Evolutionary conservation across 2,797 vertebrate genomes (phyloP).

Genomic region (Danionella dracula): DNA sequence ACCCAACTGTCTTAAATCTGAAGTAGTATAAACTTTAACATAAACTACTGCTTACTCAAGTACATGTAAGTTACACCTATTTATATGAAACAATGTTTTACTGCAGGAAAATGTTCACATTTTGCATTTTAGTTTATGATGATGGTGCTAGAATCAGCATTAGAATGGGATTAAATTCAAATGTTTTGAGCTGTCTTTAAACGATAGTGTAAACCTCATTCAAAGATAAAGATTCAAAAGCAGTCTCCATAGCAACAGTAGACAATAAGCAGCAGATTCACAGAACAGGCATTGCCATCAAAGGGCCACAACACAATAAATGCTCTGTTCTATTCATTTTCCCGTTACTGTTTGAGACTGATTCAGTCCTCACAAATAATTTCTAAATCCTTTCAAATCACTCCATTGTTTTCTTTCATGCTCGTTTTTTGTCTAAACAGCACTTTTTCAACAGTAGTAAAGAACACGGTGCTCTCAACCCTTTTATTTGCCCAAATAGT

Average conservation of each 20-base stretch:
- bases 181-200: background rate
- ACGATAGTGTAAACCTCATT: background rate
- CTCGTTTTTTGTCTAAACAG: conserved; percentile 1
- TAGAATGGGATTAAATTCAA: background rate
- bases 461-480: conserved; percentile 19
- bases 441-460: conserved; percentile 3
- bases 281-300: conserved; percentile 6
- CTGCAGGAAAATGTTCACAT: background rate
- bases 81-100: background rate
- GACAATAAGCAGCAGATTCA: conserved; percentile 13
- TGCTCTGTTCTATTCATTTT: conserved; percentile 2
- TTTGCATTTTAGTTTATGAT: background rate
- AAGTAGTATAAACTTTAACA: no score
- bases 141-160: no score
- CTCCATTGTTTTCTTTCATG: background rate
- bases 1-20: no score
- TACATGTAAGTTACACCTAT: no score
- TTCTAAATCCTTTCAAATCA: background rate
- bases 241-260: conserved; percentile 31
- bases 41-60: no score
- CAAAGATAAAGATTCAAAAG: conserved; percentile 14
- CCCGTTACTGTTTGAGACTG: conserved; percentile 12
- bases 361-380: background rate
- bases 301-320: conserved; percentile 10
- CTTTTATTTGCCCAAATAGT: conserved; percentile 27